A percentile compares a stretch with the other conserved stretches of the same genome.
Evolutionary conservation across 2,797 vertebrate species (phyloP).

Genomic region (Eupleurogrammus muticus): DNA sequence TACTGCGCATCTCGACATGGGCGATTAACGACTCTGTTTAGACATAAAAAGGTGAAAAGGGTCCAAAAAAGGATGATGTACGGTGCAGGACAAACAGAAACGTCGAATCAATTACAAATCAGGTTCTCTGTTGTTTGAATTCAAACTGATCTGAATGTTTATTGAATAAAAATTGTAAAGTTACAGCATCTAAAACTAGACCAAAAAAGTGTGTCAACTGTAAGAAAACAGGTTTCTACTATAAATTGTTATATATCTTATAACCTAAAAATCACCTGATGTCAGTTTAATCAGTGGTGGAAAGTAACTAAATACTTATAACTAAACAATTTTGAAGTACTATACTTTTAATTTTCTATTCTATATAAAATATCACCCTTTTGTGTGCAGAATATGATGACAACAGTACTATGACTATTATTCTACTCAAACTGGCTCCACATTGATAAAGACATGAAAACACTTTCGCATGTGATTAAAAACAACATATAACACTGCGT

Average conservation of each 20-base stretch:
- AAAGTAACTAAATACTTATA: no score
- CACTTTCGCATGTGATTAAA: slow-evolving; percentile 53
- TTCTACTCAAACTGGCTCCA: no score
- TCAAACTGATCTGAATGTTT: slow-evolving; percentile 15
- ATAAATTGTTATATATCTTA: neutral
- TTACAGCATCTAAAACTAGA: neutral
- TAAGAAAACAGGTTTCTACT: neutral
- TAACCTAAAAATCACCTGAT: neutral
- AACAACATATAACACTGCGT: no score
- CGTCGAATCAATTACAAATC: no score
- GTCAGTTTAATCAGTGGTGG: slow-evolving; percentile 18
- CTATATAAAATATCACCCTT: no score
- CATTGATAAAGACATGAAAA: no score
- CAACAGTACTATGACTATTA: no score
- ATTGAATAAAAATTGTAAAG: slow-evolving; percentile 13
- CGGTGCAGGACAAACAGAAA: no score
- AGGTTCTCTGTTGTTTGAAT: no score
- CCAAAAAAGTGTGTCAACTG: neutral
- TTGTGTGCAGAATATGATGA: no score
- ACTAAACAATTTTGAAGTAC: no score
- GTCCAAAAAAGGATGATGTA: neutral
- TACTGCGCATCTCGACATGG: neutral
- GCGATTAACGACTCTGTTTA: neutral
- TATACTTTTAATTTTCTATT: no score
- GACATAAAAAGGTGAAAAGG: neutral